phyloP scores from a whole-genome alignment of 2,888 invertebrate species.

The Isoperla grammatica region DNA sequence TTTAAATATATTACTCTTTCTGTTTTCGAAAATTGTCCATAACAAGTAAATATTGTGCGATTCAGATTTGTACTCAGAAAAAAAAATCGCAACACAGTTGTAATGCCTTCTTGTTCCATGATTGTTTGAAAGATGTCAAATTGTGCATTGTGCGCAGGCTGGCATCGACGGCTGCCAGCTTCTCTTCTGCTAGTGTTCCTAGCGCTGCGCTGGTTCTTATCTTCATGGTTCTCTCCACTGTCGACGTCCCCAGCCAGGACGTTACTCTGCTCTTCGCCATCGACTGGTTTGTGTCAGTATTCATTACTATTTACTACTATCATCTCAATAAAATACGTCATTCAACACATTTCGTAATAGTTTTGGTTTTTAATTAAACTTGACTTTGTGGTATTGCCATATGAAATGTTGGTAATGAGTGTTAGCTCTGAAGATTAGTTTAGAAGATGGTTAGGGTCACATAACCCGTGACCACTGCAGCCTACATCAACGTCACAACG shows the following conservation, averaged over 20 bases:
- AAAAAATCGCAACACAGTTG: too few species aligned
- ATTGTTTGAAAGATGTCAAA: too few species aligned
- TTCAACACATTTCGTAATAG: conserved; percentile 17
- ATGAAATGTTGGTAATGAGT: neutral
- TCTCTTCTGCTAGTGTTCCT: conserved; percentile 82
- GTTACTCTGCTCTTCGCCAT: conserved; percentile 78
- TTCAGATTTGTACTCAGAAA: too few species aligned
- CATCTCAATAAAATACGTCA: conserved; percentile 3
- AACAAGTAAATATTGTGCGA: too few species aligned
- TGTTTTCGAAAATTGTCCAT: too few species aligned
- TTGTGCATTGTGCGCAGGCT: conserved; percentile 48
- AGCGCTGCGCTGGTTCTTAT: conserved; percentile 79
- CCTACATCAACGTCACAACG: neutral
- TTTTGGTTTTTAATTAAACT: too few species aligned
- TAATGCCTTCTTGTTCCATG: too few species aligned
- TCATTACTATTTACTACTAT: neutral
- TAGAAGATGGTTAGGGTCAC: too few species aligned
- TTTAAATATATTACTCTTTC: too few species aligned
- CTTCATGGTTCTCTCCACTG: conserved; percentile 72
- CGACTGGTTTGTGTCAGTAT: conserved; percentile 85
- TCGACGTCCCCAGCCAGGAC: conserved; percentile 75
- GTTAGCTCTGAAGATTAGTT: conserved; percentile 4
- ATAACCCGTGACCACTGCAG: too few species aligned
- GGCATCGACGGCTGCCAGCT: conserved; percentile 80
- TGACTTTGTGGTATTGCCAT: too few species aligned